Conservation (phyloP, 2,797 vertebrate species). For the Hephaestus fuliginosus region DNA sequence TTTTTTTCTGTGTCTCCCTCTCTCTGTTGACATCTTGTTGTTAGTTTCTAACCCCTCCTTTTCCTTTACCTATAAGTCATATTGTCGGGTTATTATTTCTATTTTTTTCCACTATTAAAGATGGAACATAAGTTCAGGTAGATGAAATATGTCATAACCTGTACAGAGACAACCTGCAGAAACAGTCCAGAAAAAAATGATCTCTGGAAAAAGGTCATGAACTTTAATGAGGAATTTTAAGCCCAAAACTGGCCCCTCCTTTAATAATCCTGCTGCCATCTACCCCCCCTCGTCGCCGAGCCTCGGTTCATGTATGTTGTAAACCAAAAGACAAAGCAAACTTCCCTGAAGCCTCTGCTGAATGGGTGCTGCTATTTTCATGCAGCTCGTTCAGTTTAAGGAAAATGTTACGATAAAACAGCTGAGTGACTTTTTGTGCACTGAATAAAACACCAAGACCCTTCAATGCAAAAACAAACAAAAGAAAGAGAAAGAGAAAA, state of each 20-base stretch:
- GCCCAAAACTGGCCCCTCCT: neutral
- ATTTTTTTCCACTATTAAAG: too few species aligned
- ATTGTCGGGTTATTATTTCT: neutral
- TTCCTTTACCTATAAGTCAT: neutral
- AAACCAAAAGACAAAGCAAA: neutral
- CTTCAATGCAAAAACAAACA: neutral
- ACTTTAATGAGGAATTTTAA: neutral
- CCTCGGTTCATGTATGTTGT: neutral
- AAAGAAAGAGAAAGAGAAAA: too few species aligned
- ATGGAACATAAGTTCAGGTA: neutral
- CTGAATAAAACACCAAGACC: neutral
- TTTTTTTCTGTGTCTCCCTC: neutral
- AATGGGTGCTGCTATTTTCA: neutral
- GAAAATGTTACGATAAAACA: neutral
- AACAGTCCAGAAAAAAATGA: too few species aligned
- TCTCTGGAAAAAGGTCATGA: neutral
- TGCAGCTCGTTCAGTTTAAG: neutral
- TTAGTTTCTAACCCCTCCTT: neutral
- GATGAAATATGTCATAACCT: neutral
- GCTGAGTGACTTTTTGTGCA: neutral
- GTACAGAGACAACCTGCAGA: neutral
- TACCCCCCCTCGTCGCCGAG: neutral
- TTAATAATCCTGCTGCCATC: neutral
- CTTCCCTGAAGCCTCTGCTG: neutral
- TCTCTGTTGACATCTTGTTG: neutral